phyloP scores from a whole-genome alignment of 1,140 invertebrate genomes.

The Hypothenemus hampei region DNA sequence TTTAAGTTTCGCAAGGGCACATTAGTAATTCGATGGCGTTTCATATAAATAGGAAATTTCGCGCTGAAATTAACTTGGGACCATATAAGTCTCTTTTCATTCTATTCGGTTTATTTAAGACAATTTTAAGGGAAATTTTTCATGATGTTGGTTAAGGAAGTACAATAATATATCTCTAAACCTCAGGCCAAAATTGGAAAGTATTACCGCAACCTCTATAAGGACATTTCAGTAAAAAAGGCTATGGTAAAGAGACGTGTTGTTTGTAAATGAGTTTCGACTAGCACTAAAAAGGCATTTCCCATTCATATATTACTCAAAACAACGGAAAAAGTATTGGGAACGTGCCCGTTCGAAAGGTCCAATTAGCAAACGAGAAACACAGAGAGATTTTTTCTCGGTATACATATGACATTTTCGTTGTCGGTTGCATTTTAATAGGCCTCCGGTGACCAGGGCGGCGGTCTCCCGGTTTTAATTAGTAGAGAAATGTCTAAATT shows the following conservation, averaged over 20 bases:
- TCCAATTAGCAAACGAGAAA: conserved; percentile 19
- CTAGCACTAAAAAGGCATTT: conserved; percentile 20
- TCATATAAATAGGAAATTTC: conserved; percentile 30
- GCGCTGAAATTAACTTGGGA: conserved; percentile 28
- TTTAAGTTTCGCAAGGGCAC: conserved; percentile 19
- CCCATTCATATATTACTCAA: conserved; percentile 21
- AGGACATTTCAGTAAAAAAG: conserved; percentile 6
- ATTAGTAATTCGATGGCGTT: conserved; percentile 29
- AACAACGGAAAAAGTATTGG: conserved; percentile 11
- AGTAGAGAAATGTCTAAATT: conserved; percentile 4
- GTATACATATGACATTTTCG: background rate
- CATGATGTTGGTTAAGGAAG: no score
- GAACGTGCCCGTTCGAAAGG: conserved; percentile 15
- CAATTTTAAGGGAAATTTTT: no score
- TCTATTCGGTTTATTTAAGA: no score
- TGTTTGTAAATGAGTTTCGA: conserved; percentile 23
- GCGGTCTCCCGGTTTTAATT: background rate
- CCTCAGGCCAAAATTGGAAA: conserved; percentile 12
- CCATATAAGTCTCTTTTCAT: no score
- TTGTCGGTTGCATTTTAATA: conserved; percentile 11
- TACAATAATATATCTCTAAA: no score
- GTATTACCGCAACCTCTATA: conserved; percentile 12
- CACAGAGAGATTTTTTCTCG: conserved; percentile 9
- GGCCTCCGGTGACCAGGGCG: background rate
- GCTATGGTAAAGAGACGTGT: conserved; percentile 19